Evolutionary conservation across 1,140 invertebrate species (phyloP).

Genomic region (Conus ventricosus): DNA sequence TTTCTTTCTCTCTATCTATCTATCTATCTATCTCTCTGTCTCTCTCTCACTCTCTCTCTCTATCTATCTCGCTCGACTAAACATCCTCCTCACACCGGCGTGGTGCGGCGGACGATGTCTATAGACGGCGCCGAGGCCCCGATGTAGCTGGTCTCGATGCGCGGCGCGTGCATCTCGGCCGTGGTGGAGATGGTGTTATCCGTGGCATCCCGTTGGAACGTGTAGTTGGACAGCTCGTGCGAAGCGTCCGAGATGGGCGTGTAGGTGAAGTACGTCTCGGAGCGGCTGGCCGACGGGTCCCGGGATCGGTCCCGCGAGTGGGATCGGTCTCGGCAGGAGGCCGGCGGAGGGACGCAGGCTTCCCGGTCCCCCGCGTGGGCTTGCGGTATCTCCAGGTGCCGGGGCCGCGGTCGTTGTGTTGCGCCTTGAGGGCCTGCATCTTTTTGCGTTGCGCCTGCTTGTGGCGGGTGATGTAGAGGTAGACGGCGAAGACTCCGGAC

Average conservation of each 20-base stretch:
- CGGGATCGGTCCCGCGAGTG: conserved; percentile 66
- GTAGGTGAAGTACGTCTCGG: conserved; percentile 73
- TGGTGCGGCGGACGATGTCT: conserved; percentile 63
- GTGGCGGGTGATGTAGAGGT: conserved; percentile 72
- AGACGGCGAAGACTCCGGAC: conserved; percentile 73
- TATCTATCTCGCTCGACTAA: not conserved
- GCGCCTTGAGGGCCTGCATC: conserved; percentile 62
- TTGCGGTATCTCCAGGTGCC: conserved; percentile 31
- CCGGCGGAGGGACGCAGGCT: conserved; percentile 42
- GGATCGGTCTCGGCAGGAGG: conserved; percentile 60
- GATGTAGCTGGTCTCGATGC: conserved; percentile 22
- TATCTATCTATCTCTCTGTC: not conserved
- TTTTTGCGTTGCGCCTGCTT: conserved; percentile 71
- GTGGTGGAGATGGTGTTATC: conserved; percentile 72
- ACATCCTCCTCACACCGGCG: conserved; percentile 55
- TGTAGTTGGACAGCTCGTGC: conserved; percentile 73
- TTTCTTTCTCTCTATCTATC: not conserved
- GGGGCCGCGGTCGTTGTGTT: conserved; percentile 47
- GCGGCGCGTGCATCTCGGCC: conserved; percentile 66
- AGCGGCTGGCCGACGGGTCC: conserved; percentile 68
- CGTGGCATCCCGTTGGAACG: conserved; percentile 66
- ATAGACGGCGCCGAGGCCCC: conserved; percentile 46
- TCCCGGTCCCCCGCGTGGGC: conserved; percentile 47
- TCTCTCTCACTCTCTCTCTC: not conserved
- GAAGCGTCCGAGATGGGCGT: conserved; percentile 72